Evolutionary conservation across 2,113 vertebrate genomes (phyloP).

Genomic region (Forbesichthys agassizii): DNA sequence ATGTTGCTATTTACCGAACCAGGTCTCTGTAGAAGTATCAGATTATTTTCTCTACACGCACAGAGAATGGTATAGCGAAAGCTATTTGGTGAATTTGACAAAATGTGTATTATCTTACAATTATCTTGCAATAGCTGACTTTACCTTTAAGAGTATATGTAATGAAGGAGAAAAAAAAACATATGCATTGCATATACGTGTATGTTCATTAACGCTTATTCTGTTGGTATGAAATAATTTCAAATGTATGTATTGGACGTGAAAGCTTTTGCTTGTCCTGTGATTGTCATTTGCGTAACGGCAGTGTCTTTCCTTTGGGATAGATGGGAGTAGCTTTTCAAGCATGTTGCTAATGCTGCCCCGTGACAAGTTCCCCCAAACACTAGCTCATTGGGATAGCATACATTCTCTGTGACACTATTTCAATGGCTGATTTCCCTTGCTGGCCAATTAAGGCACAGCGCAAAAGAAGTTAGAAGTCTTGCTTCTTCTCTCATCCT

Average conservation of each 20-base stretch:
- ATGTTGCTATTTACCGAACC: too few relatives aligned
- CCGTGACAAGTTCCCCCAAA: slow-evolving; percentile 76
- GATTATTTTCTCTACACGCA: too few relatives aligned
- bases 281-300: slow-evolving; percentile 37
- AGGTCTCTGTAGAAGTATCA: too few relatives aligned
- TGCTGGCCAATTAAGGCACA: slow-evolving; percentile 87
- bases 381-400: slow-evolving; percentile 72
- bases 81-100: too few relatives aligned
- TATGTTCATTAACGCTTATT: not conserved
- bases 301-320: slow-evolving; percentile 32
- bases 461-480: slow-evolving; percentile 65
- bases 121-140: too few relatives aligned
- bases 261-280: slow-evolving; percentile 24
- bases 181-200: not conserved
- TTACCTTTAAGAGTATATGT: too few relatives aligned
- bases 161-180: too few relatives aligned
- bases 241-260: not conserved
- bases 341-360: slow-evolving; percentile 81
- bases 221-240: slow-evolving; percentile 11
- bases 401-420: slow-evolving; percentile 79
- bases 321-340: slow-evolving; percentile 77
- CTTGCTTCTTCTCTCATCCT: slow-evolving; percentile 52
- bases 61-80: too few relatives aligned
- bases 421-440: slow-evolving; percentile 87
- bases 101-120: too few relatives aligned